phyloP scores from a whole-genome alignment of 1,140 invertebrate genomes.

The Solenopsis invicta region DNA sequence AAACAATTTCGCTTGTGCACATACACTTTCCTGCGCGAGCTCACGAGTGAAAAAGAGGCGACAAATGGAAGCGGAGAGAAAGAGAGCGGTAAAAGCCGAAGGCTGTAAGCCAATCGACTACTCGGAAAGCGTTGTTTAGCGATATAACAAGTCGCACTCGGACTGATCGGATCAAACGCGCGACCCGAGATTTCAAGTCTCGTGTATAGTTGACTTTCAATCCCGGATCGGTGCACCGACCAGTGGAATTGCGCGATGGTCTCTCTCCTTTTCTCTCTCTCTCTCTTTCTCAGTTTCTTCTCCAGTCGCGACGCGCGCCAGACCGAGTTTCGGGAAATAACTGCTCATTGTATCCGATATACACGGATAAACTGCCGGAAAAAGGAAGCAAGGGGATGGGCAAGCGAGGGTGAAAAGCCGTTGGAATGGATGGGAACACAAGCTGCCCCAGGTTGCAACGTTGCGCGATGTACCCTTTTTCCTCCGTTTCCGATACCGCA shows the following conservation, averaged over 20 bases:
- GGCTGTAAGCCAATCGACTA: slow-evolving; percentile 42
- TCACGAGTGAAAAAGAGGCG: neutral
- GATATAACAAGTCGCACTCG: slow-evolving; percentile 31
- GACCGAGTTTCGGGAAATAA: slow-evolving; percentile 52
- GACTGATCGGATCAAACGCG: slow-evolving; percentile 67
- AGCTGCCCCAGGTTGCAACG: slow-evolving; percentile 25
- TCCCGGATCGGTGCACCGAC: neutral
- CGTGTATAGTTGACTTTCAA: slow-evolving; percentile 6
- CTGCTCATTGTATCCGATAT: slow-evolving; percentile 43
- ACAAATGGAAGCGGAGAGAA: neutral
- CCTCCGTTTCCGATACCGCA: slow-evolving; percentile 23
- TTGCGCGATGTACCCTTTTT: neutral
- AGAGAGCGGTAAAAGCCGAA: slow-evolving; percentile 21
- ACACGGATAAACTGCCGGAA: slow-evolving; percentile 48
- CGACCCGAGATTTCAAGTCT: slow-evolving; percentile 59
- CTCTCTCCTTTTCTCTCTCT: neutral
- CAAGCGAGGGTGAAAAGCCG: slow-evolving; percentile 47
- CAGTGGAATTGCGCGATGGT: neutral
- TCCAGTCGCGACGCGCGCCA: neutral
- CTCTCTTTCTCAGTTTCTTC: neutral
- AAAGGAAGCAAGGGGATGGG: neutral
- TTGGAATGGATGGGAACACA: slow-evolving; percentile 37
- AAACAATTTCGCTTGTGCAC: slow-evolving; percentile 30
- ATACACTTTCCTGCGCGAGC: neutral
- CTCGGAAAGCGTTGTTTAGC: slow-evolving; percentile 62